Base-by-base conservation (phyloP, 2,888 invertebrate species). In the Ophion ventricosus region DNA sequence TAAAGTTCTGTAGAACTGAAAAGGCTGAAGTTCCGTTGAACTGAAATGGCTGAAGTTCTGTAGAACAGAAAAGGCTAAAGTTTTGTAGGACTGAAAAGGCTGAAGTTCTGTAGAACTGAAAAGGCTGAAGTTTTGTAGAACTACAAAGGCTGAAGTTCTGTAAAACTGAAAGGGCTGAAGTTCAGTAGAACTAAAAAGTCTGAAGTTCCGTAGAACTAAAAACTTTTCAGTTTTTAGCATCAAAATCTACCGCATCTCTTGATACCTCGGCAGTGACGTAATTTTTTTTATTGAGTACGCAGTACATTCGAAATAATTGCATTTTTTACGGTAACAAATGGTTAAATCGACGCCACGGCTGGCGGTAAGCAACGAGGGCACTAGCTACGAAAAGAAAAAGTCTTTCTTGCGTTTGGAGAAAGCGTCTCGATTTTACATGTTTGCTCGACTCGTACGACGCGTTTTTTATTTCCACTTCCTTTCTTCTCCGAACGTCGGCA, bases 321-420 rank as follows among this genome's bases (percentile, higher is more conserved):
- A 54, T n/a, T 54, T 29, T 17, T 29, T 26, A 49, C 10, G 49
- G n/a, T 26, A 54, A 69, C n/a, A 10, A 69, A 69, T 54, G 23
- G n/a, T 69, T 26, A 0, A 26, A 20, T 54, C 49, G 5, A 54
- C 7, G 26, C 26, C 3, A 23, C 26, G 56, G 25, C 70, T 70
- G n/a, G 2, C 49, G 17, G 49, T 20, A 54, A 70, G 54, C 26
- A 56, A 26, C n/a, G 54, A 23, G 11, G 49, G 56, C 56, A 26
- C n/a, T 25, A n/a, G n/a, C 35, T 43, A 29, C 43, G 77, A 59
- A 70, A 78, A 78, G 80, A 84, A 85, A 85, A 86, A 85, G 77
- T 76, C 80, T 85, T 87, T 87, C 85, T 84, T 79, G 76, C 11
- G 35, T 72, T 67, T 56, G 85, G 87, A 84, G 87, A 87, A 87